Evolutionary conservation across 2,888 invertebrate species (phyloP).

Genomic region (Drosophila quinaria): DNA sequence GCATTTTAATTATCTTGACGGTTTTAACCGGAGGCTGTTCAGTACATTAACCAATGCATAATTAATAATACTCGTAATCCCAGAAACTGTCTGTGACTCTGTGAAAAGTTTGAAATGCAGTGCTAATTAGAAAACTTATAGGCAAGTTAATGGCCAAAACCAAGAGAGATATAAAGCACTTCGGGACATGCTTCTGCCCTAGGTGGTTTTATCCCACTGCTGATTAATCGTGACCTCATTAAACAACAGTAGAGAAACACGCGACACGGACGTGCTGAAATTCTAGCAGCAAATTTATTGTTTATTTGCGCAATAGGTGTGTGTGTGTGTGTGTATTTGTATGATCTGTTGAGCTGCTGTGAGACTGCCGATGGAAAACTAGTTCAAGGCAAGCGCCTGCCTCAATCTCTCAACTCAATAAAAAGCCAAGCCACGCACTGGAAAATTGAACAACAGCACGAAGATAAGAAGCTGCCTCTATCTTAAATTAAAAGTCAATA

Average conservation of each 20-base stretch:
- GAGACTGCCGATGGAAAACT: conserved; percentile 52
- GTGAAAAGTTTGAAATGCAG: conserved; percentile 63
- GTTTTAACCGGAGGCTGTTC: conserved; percentile 17
- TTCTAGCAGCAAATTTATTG: conserved; percentile 65
- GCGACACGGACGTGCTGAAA: conserved; percentile 67
- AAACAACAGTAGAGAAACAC: conserved; percentile 44
- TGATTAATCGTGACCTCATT: conserved; percentile 81
- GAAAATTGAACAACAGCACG: conserved; percentile 40
- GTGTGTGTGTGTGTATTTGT: not conserved
- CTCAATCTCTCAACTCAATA: conserved; percentile 62
- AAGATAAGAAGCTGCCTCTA: conserved; percentile 10
- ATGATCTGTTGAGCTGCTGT: conserved; percentile 35
- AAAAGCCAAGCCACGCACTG: conserved; percentile 43
- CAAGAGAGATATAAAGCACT: conserved; percentile 12
- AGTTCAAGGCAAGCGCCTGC: conserved; percentile 57
- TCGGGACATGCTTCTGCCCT: conserved; percentile 8
- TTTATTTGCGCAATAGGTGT: too few species aligned
- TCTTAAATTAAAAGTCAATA: conserved; percentile 70
- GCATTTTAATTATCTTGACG: conserved; percentile 51
- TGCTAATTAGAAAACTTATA: conserved; percentile 73
- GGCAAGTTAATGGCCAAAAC: conserved; percentile 36
- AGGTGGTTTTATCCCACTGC: conserved; percentile 16
- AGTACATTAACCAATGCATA: conserved; percentile 46
- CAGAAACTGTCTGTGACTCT: not conserved
- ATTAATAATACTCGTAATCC: conserved; percentile 44